Evolutionary conservation across 2,888 invertebrate species (phyloP), one percentile per base, ranked within the genome.

Genomic region (Drosophila bunnanda): DNA sequence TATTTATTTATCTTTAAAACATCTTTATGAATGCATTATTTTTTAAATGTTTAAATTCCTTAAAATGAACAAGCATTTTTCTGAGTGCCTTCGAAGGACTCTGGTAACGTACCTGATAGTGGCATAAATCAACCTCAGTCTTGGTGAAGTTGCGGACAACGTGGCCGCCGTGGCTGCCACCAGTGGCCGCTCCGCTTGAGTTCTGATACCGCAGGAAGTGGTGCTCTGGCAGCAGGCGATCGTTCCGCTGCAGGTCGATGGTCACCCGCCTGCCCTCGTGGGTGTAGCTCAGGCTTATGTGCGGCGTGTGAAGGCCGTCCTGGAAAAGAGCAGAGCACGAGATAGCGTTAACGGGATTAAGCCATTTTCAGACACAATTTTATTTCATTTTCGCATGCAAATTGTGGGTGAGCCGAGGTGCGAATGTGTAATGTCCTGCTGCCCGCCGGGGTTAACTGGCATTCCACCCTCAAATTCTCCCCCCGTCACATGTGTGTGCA

Each of bases 71-170:
- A 20, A 10, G 1, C 20, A 20, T 43, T 44, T 44, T 15, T 55
- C 15, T 1, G 8, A 28, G 54, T 54, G 25, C 25, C 25, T 5
- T 1, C 8, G 7, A 54, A 38, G 53, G 53, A 54, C 39, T 25
- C 36, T 15, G 44, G 53, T 2, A 15, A 22, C 53, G 4, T 39
- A 92, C 92, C 89, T 92, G 91, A 88, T 93, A 93, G 79, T 92
- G 92, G 78, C 92, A 93, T 81, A 92, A 89, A 84, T 92, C 91
- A 80, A 92, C 75, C 79, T 93, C 92, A 92, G 91, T 91, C 92
- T 92, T 92, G 75, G 90, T 92, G 76, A 92, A 92, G 72, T 91
- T 92, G 77, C 89, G 85, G 75, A 92, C 88, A 80, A 92, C 90
- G 75, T 90, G 50, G 65, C 75, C 57, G 2, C 38, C 43, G 61